phyloP scores from a whole-genome alignment of 1,140 invertebrate species.

The Drosophila baimaii region DNA sequence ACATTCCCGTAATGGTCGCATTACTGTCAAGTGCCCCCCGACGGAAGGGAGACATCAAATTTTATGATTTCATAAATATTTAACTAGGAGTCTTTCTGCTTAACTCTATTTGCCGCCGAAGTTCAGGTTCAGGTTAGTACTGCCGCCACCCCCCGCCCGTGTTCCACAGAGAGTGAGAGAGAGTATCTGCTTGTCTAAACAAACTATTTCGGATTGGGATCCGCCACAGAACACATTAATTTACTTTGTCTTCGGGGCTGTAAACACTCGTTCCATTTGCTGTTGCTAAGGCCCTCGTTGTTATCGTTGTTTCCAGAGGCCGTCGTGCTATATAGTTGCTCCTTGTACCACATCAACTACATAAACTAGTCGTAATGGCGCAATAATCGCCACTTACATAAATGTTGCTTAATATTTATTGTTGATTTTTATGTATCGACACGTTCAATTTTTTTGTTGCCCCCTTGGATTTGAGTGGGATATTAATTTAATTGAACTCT shows the following conservation, averaged over 20 bases:
- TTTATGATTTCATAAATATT: constrained; percentile 84
- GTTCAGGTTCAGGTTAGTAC: constrained; percentile 8
- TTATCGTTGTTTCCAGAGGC: constrained; percentile 19
- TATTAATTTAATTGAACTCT: constrained; percentile 53
- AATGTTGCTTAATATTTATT: constrained; percentile 73
- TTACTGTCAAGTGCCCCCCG: constrained; percentile 70
- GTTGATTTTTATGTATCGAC: constrained; percentile 49
- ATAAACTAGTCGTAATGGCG: constrained; percentile 69
- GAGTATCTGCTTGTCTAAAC: constrained; percentile 62
- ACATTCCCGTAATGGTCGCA: constrained; percentile 34
- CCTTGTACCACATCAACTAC: constrained; percentile 25
- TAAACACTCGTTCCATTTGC: constrained; percentile 57
- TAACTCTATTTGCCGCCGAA: constrained; percentile 33
- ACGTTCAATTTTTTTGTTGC: constrained; percentile 15
- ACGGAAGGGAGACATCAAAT: constrained; percentile 80
- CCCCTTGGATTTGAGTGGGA: constrained; percentile 29
- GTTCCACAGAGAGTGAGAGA: too few relatives aligned
- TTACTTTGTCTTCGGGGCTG: constrained; percentile 73
- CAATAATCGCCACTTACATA: constrained; percentile 77
- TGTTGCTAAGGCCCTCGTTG: constrained; percentile 37
- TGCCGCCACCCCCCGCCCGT: too few relatives aligned
- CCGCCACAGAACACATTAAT: constrained; percentile 69
- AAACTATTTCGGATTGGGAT: constrained; percentile 63
- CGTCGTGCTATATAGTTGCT: constrained; percentile 17
- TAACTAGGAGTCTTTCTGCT: constrained; percentile 33